Percentiles rank a stretch among this genome's conserved stretches.
Conservation (phyloP, 2,113 vertebrate genomes). For the Leucopsar rothschildi region DNA sequence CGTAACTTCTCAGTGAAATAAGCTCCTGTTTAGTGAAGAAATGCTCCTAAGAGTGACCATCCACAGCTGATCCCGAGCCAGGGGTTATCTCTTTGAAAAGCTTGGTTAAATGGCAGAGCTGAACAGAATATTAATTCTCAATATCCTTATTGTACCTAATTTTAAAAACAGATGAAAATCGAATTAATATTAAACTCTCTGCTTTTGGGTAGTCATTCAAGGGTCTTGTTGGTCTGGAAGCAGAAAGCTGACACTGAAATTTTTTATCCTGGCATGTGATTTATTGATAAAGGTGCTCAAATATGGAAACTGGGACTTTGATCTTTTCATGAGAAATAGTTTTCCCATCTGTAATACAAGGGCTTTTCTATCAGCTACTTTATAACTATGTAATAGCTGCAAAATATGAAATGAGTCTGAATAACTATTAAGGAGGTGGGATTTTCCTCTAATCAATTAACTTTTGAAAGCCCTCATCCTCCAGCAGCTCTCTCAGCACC, state of each 20-base stretch:
- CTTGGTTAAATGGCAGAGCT: not conserved
- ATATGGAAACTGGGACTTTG: slow-evolving; percentile 29
- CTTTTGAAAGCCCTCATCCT: slow-evolving; percentile 40
- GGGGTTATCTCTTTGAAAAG: not conserved
- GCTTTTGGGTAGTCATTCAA: not conserved
- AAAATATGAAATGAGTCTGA: slow-evolving; percentile 33
- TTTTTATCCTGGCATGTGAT: not conserved
- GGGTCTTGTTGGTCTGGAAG: not conserved
- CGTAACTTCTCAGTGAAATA: not conserved
- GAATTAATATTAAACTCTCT: not conserved
- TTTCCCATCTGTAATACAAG: slow-evolving; percentile 42
- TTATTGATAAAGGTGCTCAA: slow-evolving; percentile 34
- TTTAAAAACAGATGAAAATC: not conserved
- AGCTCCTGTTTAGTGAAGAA: not conserved
- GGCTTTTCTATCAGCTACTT: slow-evolving; percentile 40
- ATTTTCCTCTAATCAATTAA: slow-evolving; percentile 63
- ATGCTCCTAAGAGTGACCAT: not conserved
- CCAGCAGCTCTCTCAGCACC: not conserved
- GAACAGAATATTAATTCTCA: not conserved
- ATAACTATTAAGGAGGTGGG: slow-evolving; percentile 38
- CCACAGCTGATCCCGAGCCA: not conserved
- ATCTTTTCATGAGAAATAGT: slow-evolving; percentile 43
- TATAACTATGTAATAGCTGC: slow-evolving; percentile 31
- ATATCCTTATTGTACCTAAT: not conserved
- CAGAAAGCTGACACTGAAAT: not conserved